Conservation (phyloP, 1,140 invertebrate species). For the Drosophila gunungcola region DNA sequence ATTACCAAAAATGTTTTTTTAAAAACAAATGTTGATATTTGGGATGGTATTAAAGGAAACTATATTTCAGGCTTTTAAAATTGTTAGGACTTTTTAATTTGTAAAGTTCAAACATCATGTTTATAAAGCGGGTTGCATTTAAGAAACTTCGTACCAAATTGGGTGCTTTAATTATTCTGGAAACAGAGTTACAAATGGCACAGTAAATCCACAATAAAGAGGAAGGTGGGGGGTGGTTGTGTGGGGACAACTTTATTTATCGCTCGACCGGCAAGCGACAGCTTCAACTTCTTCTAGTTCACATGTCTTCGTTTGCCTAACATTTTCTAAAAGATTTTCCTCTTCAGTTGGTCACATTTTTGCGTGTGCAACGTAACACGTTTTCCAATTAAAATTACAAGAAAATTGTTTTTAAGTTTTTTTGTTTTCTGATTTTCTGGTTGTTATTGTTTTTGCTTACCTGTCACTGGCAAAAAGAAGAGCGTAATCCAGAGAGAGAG, state of each 20-base stretch:
- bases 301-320: constrained; percentile 8
- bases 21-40: too few relatives aligned
- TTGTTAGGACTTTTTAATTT: too few relatives aligned
- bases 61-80: too few relatives aligned
- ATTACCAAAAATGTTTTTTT: too few relatives aligned
- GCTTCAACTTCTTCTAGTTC: constrained; percentile 2
- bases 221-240: neutral
- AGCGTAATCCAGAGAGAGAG: constrained; percentile 13
- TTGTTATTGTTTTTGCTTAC: constrained; percentile 40
- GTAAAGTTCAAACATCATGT: neutral
- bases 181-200: neutral
- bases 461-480: constrained; percentile 36
- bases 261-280: constrained; percentile 14
- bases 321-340: constrained; percentile 9
- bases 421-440: neutral
- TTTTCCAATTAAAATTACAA: constrained; percentile 45
- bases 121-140: neutral
- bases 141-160: neutral
- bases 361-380: constrained; percentile 25
- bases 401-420: constrained; percentile 24
- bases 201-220: neutral
- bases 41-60: too few relatives aligned
- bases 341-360: constrained; percentile 16
- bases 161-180: neutral
- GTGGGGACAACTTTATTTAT: constrained; percentile 25